Base-by-base conservation (phyloP, 2,113 vertebrate genomes). In the Oreocharis arfaki region DNA sequence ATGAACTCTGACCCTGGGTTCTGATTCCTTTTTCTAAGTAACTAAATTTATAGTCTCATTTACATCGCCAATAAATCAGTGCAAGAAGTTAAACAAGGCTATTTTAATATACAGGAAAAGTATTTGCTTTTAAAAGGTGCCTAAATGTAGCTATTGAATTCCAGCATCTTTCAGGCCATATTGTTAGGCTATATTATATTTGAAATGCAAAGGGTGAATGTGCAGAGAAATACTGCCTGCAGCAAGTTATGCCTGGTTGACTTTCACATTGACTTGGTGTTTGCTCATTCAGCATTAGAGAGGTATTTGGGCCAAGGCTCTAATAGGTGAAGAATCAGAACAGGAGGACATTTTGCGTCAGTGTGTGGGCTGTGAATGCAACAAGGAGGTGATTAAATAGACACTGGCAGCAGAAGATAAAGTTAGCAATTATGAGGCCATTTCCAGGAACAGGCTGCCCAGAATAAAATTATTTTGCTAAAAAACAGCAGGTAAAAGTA, bases 341-440 rank as follows among this genome's bases (percentile, higher is more conserved):
- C 84, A 92, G 81, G 77, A 92, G 87, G 78, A 94, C 70, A 92
- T 97, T 95, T 82, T 95, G 77, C 86, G 65, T 96, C 96, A 95
- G 74, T 92, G 80, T 92, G 90, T 86, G 93, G 97, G 95, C 77
- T 95, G 93, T 76, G 70, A 94, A 90, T 71, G 56, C 86, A 94
- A 89, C 76, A 89, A 93, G 83, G 82, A 86, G 84, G 79, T 96
- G 93, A 96, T 94, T 95, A 90, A 95, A 95, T 71, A 96, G 93
- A 86, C 91, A 95, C 64, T 94, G 93, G 82, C 92, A 92, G 89
- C 42, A 93, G 81, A 95, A 95, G 93, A 95, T 93, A 97, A 95
- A 96, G 85, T 89, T 93, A 95, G 90, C 91, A 96, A 93, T 97
- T 97, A 96, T 74, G 68, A 88, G 76, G 64, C 84, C 85, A 59